These are phyloP conservation scores for Falco novaeseelandiae DNA, from an alignment of 2,797 vertebrate species.

Conservation along the genomic window DNA sequence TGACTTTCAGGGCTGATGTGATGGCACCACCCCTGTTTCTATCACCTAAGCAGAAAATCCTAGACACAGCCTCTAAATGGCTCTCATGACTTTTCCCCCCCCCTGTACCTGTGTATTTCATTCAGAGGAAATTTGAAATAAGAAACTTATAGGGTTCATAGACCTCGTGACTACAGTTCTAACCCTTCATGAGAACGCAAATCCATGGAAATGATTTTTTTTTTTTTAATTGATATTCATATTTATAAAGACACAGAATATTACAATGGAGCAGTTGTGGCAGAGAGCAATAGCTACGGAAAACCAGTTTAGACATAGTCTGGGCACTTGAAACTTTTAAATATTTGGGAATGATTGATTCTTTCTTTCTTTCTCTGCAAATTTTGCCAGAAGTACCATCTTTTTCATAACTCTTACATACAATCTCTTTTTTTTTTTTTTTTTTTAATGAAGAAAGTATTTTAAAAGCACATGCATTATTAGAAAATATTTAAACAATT, in stretches of 20 bases:
- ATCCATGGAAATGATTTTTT: background rate
- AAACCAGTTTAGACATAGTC: background rate
- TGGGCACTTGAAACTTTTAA: background rate
- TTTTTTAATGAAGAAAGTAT: background rate
- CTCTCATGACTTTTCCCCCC: fast-evolving
- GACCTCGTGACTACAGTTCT: background rate
- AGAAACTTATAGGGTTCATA: background rate
- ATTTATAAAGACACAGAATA: background rate
- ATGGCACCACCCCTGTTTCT: background rate
- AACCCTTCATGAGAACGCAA: background rate
- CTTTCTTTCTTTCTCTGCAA: background rate
- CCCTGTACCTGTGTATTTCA: background rate
- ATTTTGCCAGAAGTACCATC: background rate
- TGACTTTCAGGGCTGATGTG: background rate
- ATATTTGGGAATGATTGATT: background rate
- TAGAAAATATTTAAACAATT: background rate
- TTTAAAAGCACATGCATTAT: background rate
- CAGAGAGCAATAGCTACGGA: background rate
- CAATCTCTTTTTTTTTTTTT: background rate
- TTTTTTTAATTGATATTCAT: no score
- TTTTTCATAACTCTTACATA: background rate
- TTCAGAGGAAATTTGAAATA: background rate
- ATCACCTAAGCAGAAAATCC: background rate
- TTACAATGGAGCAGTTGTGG: background rate
- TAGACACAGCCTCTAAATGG: background rate